phyloP scores from a whole-genome alignment of 2,113 vertebrate genomes.

The Hyaena hyaena region DNA sequence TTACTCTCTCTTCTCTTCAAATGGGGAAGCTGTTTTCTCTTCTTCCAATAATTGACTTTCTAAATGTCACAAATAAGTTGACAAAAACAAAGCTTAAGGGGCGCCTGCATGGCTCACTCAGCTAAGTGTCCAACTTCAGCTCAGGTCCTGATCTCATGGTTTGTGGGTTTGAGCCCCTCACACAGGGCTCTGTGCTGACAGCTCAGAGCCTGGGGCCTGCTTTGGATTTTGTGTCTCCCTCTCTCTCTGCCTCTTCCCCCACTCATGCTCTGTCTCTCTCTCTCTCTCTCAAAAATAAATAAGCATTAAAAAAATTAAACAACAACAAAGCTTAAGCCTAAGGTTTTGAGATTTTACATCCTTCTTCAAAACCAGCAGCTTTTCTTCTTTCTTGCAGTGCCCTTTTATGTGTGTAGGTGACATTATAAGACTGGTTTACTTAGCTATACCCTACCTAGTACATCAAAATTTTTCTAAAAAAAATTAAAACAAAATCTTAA shows the following conservation, averaged over 20 bases:
- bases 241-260: too few species aligned
- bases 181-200: too few species aligned
- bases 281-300: too few species aligned
- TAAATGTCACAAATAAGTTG: background rate
- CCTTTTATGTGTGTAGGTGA: background rate
- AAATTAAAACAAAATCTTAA: background rate
- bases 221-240: too few species aligned
- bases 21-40: background rate
- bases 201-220: too few species aligned
- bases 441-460: background rate
- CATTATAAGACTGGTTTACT: background rate
- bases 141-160: too few species aligned
- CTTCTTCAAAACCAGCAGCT: background rate
- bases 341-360: background rate
- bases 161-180: too few species aligned
- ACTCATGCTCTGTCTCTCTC: too few species aligned
- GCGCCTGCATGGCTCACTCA: too few species aligned
- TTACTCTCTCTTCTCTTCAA: background rate
- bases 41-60: background rate
- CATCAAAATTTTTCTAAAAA: background rate
- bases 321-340: background rate
- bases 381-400: background rate
- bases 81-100: background rate
- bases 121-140: too few species aligned
- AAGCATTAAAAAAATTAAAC: too few species aligned